Conservation (phyloP, 2,797 vertebrate species). For the Typhlichthys eigenmanni region DNA sequence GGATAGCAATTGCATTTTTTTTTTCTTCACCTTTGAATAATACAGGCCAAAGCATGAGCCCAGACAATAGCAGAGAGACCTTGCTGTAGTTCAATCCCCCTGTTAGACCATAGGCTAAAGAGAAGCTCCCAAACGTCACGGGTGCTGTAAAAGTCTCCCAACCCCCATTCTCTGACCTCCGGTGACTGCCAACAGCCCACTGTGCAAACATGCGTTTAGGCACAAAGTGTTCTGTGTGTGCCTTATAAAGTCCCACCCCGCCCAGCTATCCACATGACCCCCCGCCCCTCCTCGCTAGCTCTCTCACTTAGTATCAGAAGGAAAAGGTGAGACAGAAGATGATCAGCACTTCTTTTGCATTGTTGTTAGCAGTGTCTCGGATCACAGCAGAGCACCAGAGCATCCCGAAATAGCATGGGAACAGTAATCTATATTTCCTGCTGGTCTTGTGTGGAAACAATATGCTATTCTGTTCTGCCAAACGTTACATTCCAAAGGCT, state of each 20-base stretch:
- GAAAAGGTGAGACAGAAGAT: constrained; percentile 57
- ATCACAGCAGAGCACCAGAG: constrained; percentile 51
- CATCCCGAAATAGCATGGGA: constrained; percentile 62
- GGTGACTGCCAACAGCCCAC: constrained; percentile 8
- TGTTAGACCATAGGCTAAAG: constrained; percentile 32
- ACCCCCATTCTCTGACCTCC: constrained; percentile 22
- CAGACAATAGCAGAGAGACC: background rate
- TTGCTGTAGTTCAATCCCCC: background rate
- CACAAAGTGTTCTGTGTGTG: constrained; percentile 69
- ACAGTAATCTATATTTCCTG: constrained; percentile 44
- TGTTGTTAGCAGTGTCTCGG: constrained; percentile 66
- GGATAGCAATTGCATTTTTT: constrained; percentile 7
- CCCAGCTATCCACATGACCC: constrained; percentile 54
- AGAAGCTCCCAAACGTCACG: constrained; percentile 42
- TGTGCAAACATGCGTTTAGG: constrained; percentile 73
- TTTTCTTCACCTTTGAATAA: constrained; percentile 8
- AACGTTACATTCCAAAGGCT: constrained; percentile 68
- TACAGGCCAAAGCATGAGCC: constrained; percentile 1
- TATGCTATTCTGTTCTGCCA: constrained; percentile 38
- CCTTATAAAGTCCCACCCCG: constrained; percentile 61
- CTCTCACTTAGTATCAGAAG: constrained; percentile 37
- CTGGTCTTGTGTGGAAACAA: constrained; percentile 38
- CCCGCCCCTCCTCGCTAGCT: constrained; percentile 52
- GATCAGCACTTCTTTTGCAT: constrained; percentile 64
- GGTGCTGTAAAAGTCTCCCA: constrained; percentile 32